Evolutionary conservation across 2,888 invertebrate species (phyloP), one percentile per base, ranked within the genome.

Genomic region (Leucoma salicis): DNA sequence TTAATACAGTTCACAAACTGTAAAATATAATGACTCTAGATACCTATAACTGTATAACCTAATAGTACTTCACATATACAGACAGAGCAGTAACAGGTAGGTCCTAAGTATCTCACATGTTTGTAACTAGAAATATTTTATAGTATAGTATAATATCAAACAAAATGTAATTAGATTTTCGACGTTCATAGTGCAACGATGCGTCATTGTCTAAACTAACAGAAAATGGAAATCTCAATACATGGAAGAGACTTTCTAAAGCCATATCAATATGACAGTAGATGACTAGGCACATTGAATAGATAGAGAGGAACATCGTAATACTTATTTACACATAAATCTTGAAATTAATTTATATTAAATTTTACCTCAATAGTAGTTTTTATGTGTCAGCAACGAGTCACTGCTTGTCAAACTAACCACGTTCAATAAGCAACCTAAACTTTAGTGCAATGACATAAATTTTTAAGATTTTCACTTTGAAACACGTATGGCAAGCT

Each of bases 391-490:
- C 81, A 78, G 73, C 75, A 73, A 60, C 66, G 66, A 71, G 70
- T 68, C 70, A 71, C 70, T 63, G 76, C 72, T 76, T 83, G 84
- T 82, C 84, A 82, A 75, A 77, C 59, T 69, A 74, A 87, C 87
- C 88, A 88, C 86, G 86, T 86, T 87, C 82, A 80, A 74, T 76
- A 76, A 73, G 82, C 83, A 86, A 85, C 83, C 83, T 85, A 77
- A 69, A 62, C 65, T n/a, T 62, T 46, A 51, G 57, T 43, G 63
- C 58, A 58, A 54, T 70, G 65, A 73, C 69, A 66, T 65, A 62
- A 60, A 70, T 69, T 57, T 48, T 58, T 44, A n/a, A 44, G 46
- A 51, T 66, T 62, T 66, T 58, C 61, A 70, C 70, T 65, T 39
- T 28, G 51, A 67, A 60, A 66, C 56, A 62, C 58, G 55, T 38